A percentile compares a stretch with the other conserved stretches of the same genome.
phyloP scores from a whole-genome alignment of 92 coral and sea anemone genomes.

The Porites cylindrica region DNA sequence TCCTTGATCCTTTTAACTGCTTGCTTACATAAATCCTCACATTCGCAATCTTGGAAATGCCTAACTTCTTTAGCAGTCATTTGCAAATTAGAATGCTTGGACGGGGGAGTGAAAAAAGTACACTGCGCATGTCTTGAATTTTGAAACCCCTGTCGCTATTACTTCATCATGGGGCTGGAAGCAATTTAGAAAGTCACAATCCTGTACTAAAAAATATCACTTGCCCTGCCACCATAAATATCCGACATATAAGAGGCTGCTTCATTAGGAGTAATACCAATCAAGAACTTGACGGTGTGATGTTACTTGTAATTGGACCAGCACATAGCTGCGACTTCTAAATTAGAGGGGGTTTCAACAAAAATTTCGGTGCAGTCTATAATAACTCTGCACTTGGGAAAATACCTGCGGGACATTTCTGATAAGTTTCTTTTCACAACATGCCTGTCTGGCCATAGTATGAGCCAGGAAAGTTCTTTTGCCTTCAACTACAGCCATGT shows the following conservation, averaged over 20 bases:
- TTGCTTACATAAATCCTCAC: constrained; percentile 59
- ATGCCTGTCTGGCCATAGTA: constrained; percentile 32
- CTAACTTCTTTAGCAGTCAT: constrained; percentile 54
- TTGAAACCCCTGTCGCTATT: constrained; percentile 69
- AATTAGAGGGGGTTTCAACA: constrained; percentile 54
- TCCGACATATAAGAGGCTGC: constrained; percentile 46
- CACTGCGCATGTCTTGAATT: constrained; percentile 48
- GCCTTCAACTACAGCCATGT: constrained; percentile 50
- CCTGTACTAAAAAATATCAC: constrained; percentile 54
- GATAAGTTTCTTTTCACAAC: constrained; percentile 29
- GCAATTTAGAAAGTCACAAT: constrained; percentile 28
- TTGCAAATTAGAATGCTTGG: constrained; percentile 35
- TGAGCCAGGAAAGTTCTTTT: constrained; percentile 39
- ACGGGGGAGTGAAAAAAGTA: constrained; percentile 49
- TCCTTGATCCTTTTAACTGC: constrained; percentile 50
- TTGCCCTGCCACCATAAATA: constrained; percentile 62
- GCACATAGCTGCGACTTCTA: constrained; percentile 51
- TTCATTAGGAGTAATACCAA: constrained; percentile 69
- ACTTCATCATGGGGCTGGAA: constrained; percentile 57
- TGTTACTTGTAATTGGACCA: constrained; percentile 64
- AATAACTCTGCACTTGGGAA: constrained; percentile 52
- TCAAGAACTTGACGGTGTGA: constrained; percentile 59
- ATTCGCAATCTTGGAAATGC: constrained; percentile 55
- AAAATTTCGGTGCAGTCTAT: constrained; percentile 66
- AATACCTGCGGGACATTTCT: constrained; percentile 33